Conservation (phyloP, 1,140 invertebrate genomes). For the Homarus americanus region DNA sequence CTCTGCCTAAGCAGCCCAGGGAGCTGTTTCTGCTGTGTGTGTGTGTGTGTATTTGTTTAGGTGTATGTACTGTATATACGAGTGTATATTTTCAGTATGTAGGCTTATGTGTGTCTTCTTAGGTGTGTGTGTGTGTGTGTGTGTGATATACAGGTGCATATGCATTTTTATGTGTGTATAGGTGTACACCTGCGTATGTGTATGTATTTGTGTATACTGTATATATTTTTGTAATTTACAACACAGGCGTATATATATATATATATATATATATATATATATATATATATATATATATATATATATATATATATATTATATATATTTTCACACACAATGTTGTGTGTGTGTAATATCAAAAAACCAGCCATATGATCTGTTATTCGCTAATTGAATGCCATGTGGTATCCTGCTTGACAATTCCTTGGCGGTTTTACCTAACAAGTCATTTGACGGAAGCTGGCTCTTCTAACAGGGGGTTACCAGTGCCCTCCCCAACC, state of each 20-base stretch:
- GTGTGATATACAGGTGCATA: not conserved
- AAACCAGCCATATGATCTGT: too few species aligned
- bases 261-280: constrained; percentile 12
- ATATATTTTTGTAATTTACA: not conserved
- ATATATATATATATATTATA: not conserved
- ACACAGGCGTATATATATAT: too few species aligned
- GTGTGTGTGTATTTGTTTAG: not conserved
- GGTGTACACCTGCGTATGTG: not conserved
- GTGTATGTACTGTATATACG: not conserved
- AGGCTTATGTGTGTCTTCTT: not conserved
- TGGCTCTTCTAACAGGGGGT: too few species aligned
- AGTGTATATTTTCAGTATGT: too few species aligned
- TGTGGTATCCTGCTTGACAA: too few species aligned
- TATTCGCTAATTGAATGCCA: too few species aligned
- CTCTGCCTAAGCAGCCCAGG: not conserved
- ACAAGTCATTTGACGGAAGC: too few species aligned
- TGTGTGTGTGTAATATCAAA: too few species aligned
- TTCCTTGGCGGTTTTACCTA: too few species aligned
- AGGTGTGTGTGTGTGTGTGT: not conserved
- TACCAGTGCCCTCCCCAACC: too few species aligned
- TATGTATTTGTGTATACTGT: not conserved
- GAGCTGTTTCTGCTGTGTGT: not conserved
- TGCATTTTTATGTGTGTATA: not conserved
- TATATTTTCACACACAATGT: too few species aligned
- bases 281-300: not conserved